phyloP scores from a whole-genome alignment of 2,888 invertebrate species.

The Argyra leucocephala region DNA sequence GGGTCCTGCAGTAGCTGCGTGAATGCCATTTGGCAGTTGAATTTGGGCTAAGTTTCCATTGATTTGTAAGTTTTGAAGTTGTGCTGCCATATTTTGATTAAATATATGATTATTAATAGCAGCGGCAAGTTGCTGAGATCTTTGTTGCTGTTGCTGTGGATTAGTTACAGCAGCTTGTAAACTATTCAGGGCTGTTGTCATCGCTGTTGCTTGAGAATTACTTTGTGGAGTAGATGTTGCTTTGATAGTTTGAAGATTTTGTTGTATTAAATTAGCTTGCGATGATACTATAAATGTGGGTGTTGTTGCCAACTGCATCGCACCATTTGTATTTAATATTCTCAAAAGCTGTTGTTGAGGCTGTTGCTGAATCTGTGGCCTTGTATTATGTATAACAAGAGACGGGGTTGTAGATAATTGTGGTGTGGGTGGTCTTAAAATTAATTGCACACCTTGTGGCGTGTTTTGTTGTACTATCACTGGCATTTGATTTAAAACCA shows the following conservation, averaged over 20 bases:
- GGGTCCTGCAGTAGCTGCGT: constrained; percentile 32
- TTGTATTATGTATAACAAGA: constrained; percentile 41
- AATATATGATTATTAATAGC: constrained; percentile 41
- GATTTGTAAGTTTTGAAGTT: constrained; percentile 41
- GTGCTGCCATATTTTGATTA: constrained; percentile 40
- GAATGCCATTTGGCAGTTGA: constrained; percentile 43
- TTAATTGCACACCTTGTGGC: constrained; percentile 60
- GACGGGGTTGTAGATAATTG: constrained; percentile 44
- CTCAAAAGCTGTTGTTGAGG: constrained; percentile 50
- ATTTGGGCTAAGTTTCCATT: constrained; percentile 41
- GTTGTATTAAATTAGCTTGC: constrained; percentile 44
- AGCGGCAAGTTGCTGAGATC: constrained; percentile 42
- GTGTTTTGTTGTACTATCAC: constrained; percentile 54
- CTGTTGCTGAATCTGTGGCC: constrained; percentile 34
- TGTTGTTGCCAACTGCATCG: constrained; percentile 48
- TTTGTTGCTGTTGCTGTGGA: constrained; percentile 32
- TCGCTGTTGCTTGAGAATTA: constrained; percentile 24
- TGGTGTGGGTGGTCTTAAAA: constrained; percentile 55
- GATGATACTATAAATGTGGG: constrained; percentile 46
- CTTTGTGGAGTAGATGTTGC: constrained; percentile 25
- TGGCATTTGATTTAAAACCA: constrained; percentile 45
- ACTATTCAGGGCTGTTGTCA: constrained; percentile 38
- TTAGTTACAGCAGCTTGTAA: constrained; percentile 37
- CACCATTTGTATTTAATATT: constrained; percentile 54
- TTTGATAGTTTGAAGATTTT: constrained; percentile 42